Conservation (phyloP, 2,113 vertebrate species). For the Ciconia stormi region DNA sequence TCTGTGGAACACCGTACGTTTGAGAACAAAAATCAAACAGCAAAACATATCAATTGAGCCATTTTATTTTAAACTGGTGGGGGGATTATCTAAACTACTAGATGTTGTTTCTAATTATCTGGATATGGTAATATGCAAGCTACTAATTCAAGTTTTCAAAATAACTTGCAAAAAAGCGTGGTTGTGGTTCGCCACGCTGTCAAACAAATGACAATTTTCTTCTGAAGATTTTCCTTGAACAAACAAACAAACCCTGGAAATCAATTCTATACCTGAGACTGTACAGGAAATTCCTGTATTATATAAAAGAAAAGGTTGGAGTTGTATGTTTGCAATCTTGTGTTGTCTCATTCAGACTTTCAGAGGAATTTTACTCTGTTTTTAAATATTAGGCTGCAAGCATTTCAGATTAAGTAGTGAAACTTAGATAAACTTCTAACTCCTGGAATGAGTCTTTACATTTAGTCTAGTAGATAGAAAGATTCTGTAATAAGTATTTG, state of each 20-base stretch:
- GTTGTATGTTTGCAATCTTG: neutral
- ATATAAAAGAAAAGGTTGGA: neutral
- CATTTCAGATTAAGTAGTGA: neutral
- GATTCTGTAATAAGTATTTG: neutral
- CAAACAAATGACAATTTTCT: neutral
- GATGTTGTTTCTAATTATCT: conserved; percentile 3
- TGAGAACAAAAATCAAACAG: neutral
- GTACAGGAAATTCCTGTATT: neutral
- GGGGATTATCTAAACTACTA: neutral
- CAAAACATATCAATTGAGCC: neutral
- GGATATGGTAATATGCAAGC: neutral
- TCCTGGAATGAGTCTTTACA: neutral
- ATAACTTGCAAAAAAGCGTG: neutral
- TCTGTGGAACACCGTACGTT: neutral
- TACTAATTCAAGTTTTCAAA: neutral
- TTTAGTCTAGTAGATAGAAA: neutral
- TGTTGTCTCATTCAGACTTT: neutral
- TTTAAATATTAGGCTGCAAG: neutral
- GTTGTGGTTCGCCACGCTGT: neutral
- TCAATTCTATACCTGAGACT: neutral
- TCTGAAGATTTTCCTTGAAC: neutral
- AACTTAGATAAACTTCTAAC: neutral
- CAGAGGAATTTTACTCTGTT: neutral
- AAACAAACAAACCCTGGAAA: neutral
- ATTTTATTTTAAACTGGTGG: neutral